Evolutionary conservation across 1,140 invertebrate species (phyloP).

Genomic region (Acromyrmex charruanus): DNA sequence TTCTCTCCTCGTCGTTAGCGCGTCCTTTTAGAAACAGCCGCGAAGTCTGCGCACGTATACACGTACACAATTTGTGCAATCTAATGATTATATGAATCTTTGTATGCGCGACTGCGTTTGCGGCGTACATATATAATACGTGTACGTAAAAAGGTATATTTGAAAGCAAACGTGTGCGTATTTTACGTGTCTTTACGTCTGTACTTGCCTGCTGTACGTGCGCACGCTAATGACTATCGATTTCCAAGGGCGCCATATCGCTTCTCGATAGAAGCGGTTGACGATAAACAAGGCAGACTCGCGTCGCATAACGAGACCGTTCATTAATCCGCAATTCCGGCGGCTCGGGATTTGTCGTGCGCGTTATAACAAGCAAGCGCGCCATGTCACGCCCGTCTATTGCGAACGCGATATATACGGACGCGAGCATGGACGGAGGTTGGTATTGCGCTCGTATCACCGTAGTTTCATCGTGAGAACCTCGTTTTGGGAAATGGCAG

Average conservation of each 20-base stretch:
- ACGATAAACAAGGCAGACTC: constrained; percentile 65
- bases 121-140: not conserved
- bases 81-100: not conserved
- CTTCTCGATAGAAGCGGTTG: constrained; percentile 13
- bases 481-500: not conserved
- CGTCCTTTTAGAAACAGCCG: constrained; percentile 7
- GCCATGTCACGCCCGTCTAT: not conserved
- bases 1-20: not conserved
- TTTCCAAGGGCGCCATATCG: constrained; percentile 42
- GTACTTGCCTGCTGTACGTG: not conserved
- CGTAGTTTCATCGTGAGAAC: not conserved
- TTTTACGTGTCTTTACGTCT: not conserved
- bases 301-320: constrained; percentile 55
- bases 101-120: not conserved
- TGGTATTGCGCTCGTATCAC: not conserved
- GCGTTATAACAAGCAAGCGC: constrained; percentile 60
- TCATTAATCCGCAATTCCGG: constrained; percentile 71
- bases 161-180: not conserved
- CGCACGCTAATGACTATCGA: constrained; percentile 64
- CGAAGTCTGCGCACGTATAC: constrained; percentile 9
- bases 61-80: not conserved
- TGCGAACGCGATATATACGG: not conserved
- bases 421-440: not conserved
- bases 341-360: constrained; percentile 68
- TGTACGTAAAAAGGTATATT: not conserved